These are phyloP conservation scores for Anarrhichthys ocellatus DNA, from an alignment of 2,113 vertebrate species.

Conservation along the genomic window DNA sequence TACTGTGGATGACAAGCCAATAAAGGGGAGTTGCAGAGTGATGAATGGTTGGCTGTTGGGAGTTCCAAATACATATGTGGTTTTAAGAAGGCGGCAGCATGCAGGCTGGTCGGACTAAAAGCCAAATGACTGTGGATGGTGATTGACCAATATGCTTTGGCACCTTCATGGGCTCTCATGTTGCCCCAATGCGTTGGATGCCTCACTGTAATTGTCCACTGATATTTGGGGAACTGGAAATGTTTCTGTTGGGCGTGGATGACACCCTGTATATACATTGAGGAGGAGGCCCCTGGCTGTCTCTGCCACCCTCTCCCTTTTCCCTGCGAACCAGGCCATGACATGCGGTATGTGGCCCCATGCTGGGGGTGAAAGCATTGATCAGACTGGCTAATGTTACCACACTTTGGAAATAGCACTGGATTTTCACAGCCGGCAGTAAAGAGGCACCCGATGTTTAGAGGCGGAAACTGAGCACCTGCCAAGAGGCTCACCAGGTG, in stretches of 20 bases:
- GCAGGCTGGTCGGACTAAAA: constrained; percentile 44
- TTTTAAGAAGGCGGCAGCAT: constrained; percentile 48
- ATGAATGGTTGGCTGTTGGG: constrained; percentile 59
- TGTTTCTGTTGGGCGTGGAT: constrained; percentile 74
- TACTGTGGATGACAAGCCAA: constrained; percentile 56
- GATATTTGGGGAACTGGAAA: constrained; percentile 75
- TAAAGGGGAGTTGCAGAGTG: constrained; percentile 58
- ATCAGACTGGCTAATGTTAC: constrained; percentile 75
- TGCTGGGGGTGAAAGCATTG: constrained; percentile 58
- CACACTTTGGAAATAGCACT: constrained; percentile 71
- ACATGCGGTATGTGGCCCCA: constrained; percentile 62
- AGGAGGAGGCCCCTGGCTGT: constrained; percentile 4
- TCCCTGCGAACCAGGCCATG: constrained; percentile 52
- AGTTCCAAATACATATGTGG: constrained; percentile 63
- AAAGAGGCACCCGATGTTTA: constrained; percentile 48
- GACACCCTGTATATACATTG: constrained; percentile 41
- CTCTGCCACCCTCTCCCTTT: constrained; percentile 38
- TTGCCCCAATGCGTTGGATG: constrained; percentile 38
- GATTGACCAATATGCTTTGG: constrained; percentile 54
- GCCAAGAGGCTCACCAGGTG: constrained; percentile 47
- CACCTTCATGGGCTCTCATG: constrained; percentile 53
- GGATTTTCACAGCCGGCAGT: constrained; percentile 49
- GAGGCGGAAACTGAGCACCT: constrained; percentile 67
- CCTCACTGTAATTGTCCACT: constrained; percentile 66
- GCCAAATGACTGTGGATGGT: constrained; percentile 35